Conservation (phyloP, 2,113 vertebrate genomes). For the Menura novaehollandiae region DNA sequence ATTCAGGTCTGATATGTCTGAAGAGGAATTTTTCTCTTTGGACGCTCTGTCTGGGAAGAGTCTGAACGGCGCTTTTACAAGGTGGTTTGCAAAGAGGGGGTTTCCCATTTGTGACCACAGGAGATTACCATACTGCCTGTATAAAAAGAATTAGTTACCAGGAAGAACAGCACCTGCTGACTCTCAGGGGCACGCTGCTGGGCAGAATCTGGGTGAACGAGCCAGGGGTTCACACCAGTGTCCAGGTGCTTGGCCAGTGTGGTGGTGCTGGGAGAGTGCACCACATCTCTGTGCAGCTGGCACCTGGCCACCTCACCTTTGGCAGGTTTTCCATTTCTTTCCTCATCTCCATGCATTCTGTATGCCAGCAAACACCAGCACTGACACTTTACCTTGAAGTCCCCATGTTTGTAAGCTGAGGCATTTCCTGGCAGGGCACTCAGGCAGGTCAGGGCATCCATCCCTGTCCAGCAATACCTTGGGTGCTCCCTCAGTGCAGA, state of each 20-base stretch:
- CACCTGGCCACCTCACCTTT: neutral
- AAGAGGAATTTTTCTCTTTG: neutral
- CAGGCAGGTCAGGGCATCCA: neutral
- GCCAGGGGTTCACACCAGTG: neutral
- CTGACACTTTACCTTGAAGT: neutral
- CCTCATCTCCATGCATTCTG: neutral
- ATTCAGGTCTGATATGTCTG: neutral
- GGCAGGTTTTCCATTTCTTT: neutral
- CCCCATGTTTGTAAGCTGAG: neutral
- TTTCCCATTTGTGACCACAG: neutral
- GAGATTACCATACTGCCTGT: neutral
- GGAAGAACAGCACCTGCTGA: neutral
- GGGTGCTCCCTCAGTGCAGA: accelerated
- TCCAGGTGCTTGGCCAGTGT: neutral
- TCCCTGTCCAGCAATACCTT: neutral
- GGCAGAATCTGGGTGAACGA: neutral
- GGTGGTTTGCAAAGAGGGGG: neutral
- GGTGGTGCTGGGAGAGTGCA: neutral
- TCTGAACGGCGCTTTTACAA: neutral
- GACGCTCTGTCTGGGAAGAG: neutral
- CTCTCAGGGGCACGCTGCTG: neutral
- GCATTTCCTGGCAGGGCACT: neutral
- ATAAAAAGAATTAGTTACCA: neutral
- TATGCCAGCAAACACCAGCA: neutral
- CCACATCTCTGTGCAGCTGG: neutral